Percentiles rank a stretch among this genome's conserved stretches.
Evolutionary conservation across 2,797 vertebrate species (phyloP).

Genomic region (Lithobates sylvaticus): DNA sequence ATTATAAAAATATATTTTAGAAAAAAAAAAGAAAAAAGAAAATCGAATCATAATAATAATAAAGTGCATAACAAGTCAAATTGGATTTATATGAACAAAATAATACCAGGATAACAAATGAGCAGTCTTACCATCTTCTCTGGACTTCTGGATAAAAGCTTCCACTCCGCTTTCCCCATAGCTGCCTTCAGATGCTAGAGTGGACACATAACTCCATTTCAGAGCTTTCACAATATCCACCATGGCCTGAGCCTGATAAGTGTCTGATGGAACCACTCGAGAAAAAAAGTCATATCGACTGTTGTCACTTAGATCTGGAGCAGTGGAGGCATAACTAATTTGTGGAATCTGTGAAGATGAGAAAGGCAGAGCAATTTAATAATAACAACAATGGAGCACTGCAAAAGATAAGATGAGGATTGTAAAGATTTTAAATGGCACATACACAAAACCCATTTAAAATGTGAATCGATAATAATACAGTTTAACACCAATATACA

Average conservation of each 20-base stretch:
- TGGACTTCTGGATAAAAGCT: constrained; percentile 94
- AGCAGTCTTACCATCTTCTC: constrained; percentile 89
- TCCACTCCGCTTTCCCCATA: constrained; percentile 94
- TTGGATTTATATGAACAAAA: neutral
- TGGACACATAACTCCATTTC: constrained; percentile 96
- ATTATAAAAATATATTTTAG: neutral
- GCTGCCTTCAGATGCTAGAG: constrained; percentile 93
- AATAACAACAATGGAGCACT: constrained; percentile 39
- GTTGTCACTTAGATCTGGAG: constrained; percentile 94
- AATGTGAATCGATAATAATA: constrained; percentile 28
- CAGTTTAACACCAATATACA: constrained; percentile 6
- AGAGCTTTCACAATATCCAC: constrained; percentile 95
- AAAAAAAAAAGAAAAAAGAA: neutral
- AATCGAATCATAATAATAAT: neutral
- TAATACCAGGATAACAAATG: neutral
- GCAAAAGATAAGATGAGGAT: neutral
- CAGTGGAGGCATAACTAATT: constrained; percentile 96
- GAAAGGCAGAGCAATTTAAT: neutral
- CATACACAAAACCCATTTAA: constrained; percentile 8
- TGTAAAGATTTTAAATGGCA: neutral
- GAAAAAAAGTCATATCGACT: constrained; percentile 97
- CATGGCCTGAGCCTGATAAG: constrained; percentile 97
- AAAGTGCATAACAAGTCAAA: neutral
- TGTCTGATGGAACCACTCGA: constrained; percentile 92
- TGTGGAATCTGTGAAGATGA: constrained; percentile 85